Evolutionary conservation across 2,888 invertebrate genomes (phyloP).

Genomic region (Bombylius major): DNA sequence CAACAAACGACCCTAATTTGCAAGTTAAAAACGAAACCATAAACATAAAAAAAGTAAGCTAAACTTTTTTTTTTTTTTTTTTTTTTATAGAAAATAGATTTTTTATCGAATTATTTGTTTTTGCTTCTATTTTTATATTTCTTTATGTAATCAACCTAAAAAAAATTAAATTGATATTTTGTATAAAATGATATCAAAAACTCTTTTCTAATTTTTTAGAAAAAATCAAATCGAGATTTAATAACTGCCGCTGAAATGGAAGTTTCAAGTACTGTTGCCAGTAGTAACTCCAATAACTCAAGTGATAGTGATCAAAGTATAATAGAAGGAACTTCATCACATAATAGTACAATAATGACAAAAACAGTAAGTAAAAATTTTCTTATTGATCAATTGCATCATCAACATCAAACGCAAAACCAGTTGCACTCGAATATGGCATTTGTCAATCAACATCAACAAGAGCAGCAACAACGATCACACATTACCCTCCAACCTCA

Average conservation of each 20-base stretch:
- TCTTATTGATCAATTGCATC: conserved; percentile 16
- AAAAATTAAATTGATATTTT: too few relatives aligned
- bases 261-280: conserved; percentile 42
- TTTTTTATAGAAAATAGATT: too few relatives aligned
- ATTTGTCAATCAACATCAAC: conserved; percentile 17
- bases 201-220: neutral
- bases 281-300: conserved; percentile 10
- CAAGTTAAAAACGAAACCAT: neutral
- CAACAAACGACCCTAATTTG: neutral
- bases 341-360: conserved; percentile 3
- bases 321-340: conserved; percentile 1
- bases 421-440: conserved; percentile 16
- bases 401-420: conserved; percentile 13
- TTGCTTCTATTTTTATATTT: too few relatives aligned
- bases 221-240: conserved; percentile 42
- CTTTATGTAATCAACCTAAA: too few relatives aligned
- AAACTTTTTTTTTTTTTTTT: too few relatives aligned
- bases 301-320: conserved; percentile 9
- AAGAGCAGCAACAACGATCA: conserved; percentile 20
- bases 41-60: too few relatives aligned
- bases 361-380: conserved; percentile 32
- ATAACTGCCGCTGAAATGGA: conserved; percentile 48
- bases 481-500: neutral
- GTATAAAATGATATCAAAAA: too few relatives aligned
- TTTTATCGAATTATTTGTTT: too few relatives aligned